Percentiles rank a stretch among this genome's conserved stretches.
These are phyloP conservation scores for Zeuzera pyrina DNA, from an alignment of 2,888 invertebrate species.

Conservation along the genomic window DNA sequence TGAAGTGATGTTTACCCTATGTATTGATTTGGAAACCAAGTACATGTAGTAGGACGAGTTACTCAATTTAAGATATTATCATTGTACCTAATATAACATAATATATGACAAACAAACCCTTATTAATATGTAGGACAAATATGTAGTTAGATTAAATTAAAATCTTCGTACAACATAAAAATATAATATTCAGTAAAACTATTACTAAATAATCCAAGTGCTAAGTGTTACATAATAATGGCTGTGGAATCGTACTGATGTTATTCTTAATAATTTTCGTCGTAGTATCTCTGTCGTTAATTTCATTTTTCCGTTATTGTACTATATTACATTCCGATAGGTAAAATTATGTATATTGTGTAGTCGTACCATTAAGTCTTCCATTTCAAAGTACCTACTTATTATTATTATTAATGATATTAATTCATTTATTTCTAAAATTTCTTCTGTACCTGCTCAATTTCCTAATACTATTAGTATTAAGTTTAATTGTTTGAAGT, in stretches of 20 bases:
- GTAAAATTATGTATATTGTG: conserved; percentile 46
- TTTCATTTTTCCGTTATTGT: conserved; percentile 34
- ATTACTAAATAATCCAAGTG: conserved; percentile 51
- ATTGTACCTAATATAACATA: too few relatives aligned
- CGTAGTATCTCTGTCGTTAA: conserved; percentile 36
- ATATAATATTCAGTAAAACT: background rate
- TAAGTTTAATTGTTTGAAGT: conserved; percentile 1
- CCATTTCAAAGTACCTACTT: conserved; percentile 53
- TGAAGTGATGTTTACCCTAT: too few relatives aligned
- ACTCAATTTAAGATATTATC: too few relatives aligned
- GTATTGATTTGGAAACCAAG: too few relatives aligned
- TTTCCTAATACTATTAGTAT: conserved; percentile 29
- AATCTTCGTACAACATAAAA: background rate
- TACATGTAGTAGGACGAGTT: too few relatives aligned
- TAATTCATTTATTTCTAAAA: conserved; percentile 35
- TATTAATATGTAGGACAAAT: too few relatives aligned
- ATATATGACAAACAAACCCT: too few relatives aligned
- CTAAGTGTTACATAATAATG: conserved; percentile 64
- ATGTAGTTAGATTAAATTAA: background rate
- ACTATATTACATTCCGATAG: conserved; percentile 37
- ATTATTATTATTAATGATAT: conserved; percentile 25
- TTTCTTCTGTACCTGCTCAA: conserved; percentile 54
- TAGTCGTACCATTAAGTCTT: conserved; percentile 59
- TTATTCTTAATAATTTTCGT: conserved; percentile 50
- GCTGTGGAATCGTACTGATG: conserved; percentile 70